A percentile compares a stretch with the other conserved stretches of the same genome.
Conservation (phyloP, 2,113 vertebrate species). For the Panthera leo region DNA sequence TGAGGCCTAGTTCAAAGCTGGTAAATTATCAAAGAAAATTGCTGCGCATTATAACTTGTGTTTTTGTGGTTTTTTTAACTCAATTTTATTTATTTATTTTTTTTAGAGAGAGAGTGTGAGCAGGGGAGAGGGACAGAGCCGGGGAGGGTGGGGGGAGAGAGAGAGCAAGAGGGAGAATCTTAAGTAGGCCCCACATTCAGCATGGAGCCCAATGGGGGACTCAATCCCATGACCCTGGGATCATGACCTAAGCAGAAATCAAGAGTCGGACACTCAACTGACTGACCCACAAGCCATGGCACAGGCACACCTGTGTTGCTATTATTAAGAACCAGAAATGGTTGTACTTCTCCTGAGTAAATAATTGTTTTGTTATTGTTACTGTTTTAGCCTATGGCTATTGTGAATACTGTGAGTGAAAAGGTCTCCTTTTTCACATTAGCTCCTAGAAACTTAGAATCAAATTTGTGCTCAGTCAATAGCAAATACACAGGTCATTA, state of each 20-base stretch:
- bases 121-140: too few relatives aligned
- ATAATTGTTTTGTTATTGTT: background rate
- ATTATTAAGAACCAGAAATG: background rate
- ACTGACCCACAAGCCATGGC: too few relatives aligned
- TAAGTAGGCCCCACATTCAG: too few relatives aligned
- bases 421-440: background rate
- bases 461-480: background rate
- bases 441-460: slow-evolving; percentile 18
- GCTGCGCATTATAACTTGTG: background rate
- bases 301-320: background rate
- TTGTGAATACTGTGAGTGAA: background rate
- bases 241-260: too few relatives aligned
- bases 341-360: background rate
- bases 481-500: background rate
- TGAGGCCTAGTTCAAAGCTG: background rate
- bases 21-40: slow-evolving; percentile 3
- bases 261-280: too few relatives aligned
- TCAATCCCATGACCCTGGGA: too few relatives aligned
- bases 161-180: too few relatives aligned
- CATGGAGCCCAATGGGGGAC: too few relatives aligned
- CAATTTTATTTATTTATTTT: too few relatives aligned
- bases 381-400: background rate
- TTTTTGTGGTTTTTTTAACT: background rate
- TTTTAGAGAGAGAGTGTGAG: too few relatives aligned
- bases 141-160: too few relatives aligned